These are phyloP conservation scores for Metopolophium dirhodum DNA, from an alignment of 1,140 invertebrate species.

Conservation along the genomic window DNA sequence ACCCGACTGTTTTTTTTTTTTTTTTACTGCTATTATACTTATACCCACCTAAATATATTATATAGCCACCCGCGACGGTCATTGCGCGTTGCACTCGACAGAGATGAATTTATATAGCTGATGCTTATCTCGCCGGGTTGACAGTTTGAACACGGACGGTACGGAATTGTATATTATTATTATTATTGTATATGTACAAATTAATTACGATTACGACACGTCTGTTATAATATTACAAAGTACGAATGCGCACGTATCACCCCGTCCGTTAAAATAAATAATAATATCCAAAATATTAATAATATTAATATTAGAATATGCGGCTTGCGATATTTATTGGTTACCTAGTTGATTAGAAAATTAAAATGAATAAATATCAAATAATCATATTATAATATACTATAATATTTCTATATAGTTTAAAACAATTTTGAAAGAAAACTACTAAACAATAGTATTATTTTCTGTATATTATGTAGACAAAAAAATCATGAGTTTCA, in stretches of 20 bases:
- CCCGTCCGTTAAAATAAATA: neutral
- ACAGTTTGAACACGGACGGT: neutral
- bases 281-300: too few relatives aligned
- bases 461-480: neutral
- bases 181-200: neutral
- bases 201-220: conserved; percentile 14
- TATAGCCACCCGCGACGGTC: neutral
- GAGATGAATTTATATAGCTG: conserved; percentile 27
- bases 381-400: neutral
- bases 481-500: neutral
- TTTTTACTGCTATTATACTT: neutral
- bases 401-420: neutral
- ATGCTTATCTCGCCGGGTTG: conserved; percentile 23
- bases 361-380: neutral
- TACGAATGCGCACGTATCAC: neutral
- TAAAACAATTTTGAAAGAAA: neutral
- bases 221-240: neutral
- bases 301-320: neutral
- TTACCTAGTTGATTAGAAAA: conserved; percentile 25
- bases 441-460: neutral
- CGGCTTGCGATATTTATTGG: neutral
- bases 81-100: neutral
- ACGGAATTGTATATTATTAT: neutral
- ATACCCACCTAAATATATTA: neutral
- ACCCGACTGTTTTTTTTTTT: neutral